Evolutionary conservation across 2,113 vertebrate genomes (phyloP), one percentile per base, ranked within the genome.

Genomic region (Petroica traversi): DNA sequence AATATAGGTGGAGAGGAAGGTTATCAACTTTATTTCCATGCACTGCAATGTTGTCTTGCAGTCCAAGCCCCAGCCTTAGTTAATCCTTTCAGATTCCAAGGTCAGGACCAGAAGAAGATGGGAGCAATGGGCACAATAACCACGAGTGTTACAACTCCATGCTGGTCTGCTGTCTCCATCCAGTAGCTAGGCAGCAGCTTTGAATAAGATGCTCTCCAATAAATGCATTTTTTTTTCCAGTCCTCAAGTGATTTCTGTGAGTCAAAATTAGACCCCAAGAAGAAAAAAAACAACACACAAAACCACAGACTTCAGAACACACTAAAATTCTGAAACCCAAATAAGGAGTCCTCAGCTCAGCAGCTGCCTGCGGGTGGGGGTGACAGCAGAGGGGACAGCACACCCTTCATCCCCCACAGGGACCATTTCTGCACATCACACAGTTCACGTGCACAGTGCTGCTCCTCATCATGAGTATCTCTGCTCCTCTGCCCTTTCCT

Each of bases 71-170:
- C 4, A 68, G 69, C 31, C 28, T 9, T 69, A 28, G 29, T 20
- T 66, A 66, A 66, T 83, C 3, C 46, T 68, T 89, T 57, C 57
- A 66, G n/a, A 38, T 58, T 52, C 38, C 38, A 71, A 61, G 46
- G 38, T 88, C 46, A 79, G 14, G 22, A 52, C 13, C 72, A 74
- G 66, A 61, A 88, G 52, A 68, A 52, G 34, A 75, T 4, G 14
- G 71, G n/a, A 88, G 20, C 18, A 59, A 43, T 52, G 41, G 75
- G 28, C 46, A 71, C 58, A 62, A 49, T 57, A 74, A 66, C 28
- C 51, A 71, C 3, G 10, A 40, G 29, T 67, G 46, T 38, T 51
- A 11, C 1, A 6, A 23, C n/a, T 88, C 28, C 0, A 0, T 68
- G 58, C 34, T 36, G 17, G 5, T 46, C n/a, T 85, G 66, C 15